phyloP scores from a whole-genome alignment of 2,888 invertebrate species.

The Pterobdella sp. region DNA sequence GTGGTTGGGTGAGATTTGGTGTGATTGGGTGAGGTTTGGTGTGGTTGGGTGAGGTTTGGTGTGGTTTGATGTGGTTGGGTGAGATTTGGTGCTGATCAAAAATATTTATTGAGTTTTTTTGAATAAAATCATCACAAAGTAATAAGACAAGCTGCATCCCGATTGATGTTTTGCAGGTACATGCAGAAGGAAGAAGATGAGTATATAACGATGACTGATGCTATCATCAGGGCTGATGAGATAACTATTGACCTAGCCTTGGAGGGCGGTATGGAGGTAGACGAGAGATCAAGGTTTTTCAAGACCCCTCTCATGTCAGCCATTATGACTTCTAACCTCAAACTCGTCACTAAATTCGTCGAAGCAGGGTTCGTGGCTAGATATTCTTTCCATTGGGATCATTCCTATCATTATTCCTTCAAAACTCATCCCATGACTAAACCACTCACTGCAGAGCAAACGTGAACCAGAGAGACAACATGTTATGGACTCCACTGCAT shows the following conservation, averaged over 20 bases:
- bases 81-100: too few species aligned
- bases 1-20: too few species aligned
- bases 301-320: slow-evolving; percentile 52
- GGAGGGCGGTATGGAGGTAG: slow-evolving; percentile 42
- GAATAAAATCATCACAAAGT: too few species aligned
- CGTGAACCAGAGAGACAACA: slow-evolving; percentile 50
- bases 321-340: slow-evolving; percentile 44
- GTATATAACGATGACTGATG: slow-evolving; percentile 49
- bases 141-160: too few species aligned
- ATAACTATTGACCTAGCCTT: slow-evolving; percentile 48
- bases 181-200: slow-evolving; percentile 46
- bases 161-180: too few species aligned
- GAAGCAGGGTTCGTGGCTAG: slow-evolving; percentile 46
- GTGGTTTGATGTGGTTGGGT: too few species aligned
- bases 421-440: too few species aligned
- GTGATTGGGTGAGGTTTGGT: too few species aligned
- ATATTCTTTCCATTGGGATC: too few species aligned
- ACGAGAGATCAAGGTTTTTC: slow-evolving; percentile 50
- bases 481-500: slow-evolving; percentile 52
- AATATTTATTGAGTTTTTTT: too few species aligned
- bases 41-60: too few species aligned
- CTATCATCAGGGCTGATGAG: slow-evolving; percentile 47
- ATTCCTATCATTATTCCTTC: too few species aligned
- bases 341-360: slow-evolving; percentile 47
- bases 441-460: slow-evolving; percentile 47